Conservation (phyloP, 2,113 vertebrate genomes). For the Alligator mississippiensis region DNA sequence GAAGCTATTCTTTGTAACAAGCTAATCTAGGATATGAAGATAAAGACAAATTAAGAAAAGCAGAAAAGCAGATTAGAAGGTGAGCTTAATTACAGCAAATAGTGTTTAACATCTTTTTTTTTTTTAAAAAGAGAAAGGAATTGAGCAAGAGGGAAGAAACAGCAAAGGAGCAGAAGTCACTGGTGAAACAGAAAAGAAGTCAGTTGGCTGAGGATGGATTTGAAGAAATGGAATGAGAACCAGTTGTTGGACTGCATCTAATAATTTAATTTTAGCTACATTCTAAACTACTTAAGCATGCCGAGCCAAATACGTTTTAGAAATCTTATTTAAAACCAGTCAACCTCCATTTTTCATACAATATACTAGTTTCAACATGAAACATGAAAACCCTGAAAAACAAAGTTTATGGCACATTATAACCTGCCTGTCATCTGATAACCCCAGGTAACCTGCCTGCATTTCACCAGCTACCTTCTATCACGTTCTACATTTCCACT, state of each 20-base stretch:
- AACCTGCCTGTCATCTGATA: no score
- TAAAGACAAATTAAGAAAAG: not conserved
- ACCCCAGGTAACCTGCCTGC: no score
- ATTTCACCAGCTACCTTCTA: no score
- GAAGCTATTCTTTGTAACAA: not conserved
- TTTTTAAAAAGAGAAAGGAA: not conserved
- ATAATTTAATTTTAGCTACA: not conserved
- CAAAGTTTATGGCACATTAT: no score
- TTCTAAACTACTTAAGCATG: no score
- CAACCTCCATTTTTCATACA: not conserved
- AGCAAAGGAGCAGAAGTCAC: not conserved
- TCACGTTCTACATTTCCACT: no score
- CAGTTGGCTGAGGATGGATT: not conserved
- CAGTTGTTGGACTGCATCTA: not conserved
- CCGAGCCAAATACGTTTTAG: no score
- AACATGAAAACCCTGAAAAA: not conserved
- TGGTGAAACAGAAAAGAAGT: not conserved
- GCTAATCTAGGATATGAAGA: not conserved
- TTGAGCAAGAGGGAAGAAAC: accelerated
- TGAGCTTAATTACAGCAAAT: not conserved
- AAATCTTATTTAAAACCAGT: not conserved
- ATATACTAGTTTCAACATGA: not conserved
- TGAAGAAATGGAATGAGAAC: not conserved
- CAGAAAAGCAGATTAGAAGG: not conserved
- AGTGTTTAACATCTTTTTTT: not conserved